Percentiles rank a stretch among this genome's conserved stretches.
phyloP scores from a whole-genome alignment of 2,797 vertebrate genomes.

The Hylomyscus alleni region DNA sequence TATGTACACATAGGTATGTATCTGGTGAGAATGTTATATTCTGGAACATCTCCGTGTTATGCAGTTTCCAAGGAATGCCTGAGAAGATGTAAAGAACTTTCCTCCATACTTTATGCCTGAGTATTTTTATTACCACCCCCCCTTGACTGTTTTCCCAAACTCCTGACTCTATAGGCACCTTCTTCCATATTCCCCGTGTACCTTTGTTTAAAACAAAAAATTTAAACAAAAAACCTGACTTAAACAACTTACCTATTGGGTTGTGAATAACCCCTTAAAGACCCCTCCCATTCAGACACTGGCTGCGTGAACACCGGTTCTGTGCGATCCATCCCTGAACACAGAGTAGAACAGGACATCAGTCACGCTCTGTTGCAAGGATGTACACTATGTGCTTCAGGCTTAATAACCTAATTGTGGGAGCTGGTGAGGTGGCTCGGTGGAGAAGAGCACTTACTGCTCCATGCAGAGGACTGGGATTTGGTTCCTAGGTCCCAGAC shows the following conservation, averaged over 20 bases:
- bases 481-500: background rate
- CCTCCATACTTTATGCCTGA: background rate
- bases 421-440: background rate
- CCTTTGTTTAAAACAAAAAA: background rate
- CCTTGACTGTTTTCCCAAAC: background rate
- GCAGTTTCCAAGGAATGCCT: background rate
- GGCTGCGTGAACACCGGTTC: background rate
- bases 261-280: background rate
- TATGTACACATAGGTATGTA: background rate
- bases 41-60: background rate
- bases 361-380: background rate
- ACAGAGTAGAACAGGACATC: background rate
- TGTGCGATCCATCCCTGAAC: background rate
- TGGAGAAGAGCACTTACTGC: background rate
- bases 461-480: background rate
- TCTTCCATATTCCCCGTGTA: background rate
- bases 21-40: background rate
- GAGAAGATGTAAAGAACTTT: slow-evolving; percentile 5
- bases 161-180: background rate
- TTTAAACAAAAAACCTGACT: background rate
- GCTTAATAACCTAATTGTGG: background rate
- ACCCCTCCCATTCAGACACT: background rate
- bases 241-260: background rate
- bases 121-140: background rate
- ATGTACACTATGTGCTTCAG: background rate